Conservation (phyloP, 1,140 invertebrate species). For the Drosophila bocqueti region DNA sequence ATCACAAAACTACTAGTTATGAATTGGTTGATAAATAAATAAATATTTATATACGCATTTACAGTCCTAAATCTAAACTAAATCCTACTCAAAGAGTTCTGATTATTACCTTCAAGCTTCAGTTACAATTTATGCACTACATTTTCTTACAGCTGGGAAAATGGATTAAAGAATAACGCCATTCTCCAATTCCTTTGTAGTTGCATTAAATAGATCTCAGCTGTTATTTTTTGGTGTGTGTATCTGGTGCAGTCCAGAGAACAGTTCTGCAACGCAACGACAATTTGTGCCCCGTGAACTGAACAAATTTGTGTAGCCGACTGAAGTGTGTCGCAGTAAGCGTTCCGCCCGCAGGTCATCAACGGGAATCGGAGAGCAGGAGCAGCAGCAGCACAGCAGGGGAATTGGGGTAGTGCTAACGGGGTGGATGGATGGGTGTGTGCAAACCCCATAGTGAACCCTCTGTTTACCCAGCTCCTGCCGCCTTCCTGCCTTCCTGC, state of each 20-base stretch:
- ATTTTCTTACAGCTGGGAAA: not conserved
- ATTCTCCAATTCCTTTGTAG: not conserved
- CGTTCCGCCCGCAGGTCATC: conserved; percentile 35
- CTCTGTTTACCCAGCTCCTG: conserved; percentile 21
- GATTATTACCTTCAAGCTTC: not conserved
- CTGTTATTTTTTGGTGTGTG: conserved; percentile 5
- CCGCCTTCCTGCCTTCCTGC: conserved; percentile 7
- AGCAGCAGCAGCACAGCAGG: not conserved
- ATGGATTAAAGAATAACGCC: not conserved
- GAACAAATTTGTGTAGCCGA: conserved; percentile 47
- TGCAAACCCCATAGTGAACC: conserved; percentile 20
- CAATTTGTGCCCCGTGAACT: conserved; percentile 37
- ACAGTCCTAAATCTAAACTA: not conserved
- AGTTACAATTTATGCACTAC: not conserved
- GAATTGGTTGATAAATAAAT: not conserved
- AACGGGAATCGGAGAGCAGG: conserved; percentile 7
- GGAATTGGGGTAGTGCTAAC: conserved; percentile 9
- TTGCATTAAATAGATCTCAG: not conserved
- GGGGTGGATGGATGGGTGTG: conserved; percentile 1
- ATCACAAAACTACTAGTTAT: no score
- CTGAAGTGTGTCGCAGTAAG: conserved; percentile 69
- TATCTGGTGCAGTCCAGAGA: conserved; percentile 6
- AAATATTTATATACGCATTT: not conserved
- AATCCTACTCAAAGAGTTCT: not conserved
- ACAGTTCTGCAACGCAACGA: conserved; percentile 22